Percentiles rank a stretch among this genome's conserved stretches.
These are phyloP conservation scores for Balearica regulorum DNA, from an alignment of 2,797 vertebrate genomes.

Conservation along the genomic window DNA sequence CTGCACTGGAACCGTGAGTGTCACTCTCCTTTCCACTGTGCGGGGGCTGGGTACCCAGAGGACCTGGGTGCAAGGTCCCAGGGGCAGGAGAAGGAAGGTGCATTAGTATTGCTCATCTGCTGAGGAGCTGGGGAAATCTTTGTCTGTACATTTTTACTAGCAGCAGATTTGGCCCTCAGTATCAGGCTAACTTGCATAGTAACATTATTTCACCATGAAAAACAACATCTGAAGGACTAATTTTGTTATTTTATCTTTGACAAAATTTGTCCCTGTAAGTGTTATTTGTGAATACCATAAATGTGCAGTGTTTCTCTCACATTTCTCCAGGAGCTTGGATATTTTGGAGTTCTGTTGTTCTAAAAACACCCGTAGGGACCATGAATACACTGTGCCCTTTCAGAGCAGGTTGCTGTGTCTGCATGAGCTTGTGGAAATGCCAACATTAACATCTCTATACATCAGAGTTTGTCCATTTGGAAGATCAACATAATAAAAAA, in stretches of 20 bases:
- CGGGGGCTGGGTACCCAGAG: background rate
- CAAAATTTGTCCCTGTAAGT: background rate
- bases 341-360: background rate
- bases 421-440: background rate
- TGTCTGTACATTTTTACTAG: background rate
- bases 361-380: background rate
- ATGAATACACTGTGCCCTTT: background rate
- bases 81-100: accelerated
- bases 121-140: background rate
- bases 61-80: background rate
- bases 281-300: background rate
- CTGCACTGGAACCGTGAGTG: accelerated
- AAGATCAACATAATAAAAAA: slow-evolving; percentile 15
- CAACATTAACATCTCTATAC: background rate
- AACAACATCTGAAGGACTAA: background rate
- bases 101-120: background rate
- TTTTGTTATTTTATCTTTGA: background rate
- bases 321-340: background rate
- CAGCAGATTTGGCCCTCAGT: background rate
- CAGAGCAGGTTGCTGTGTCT: background rate
- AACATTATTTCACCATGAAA: background rate
- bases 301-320: background rate
- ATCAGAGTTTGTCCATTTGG: slow-evolving; percentile 1
- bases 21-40: background rate
- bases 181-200: background rate